Base-by-base conservation (phyloP, 2,888 invertebrate species). In the Epirrhoe alternata region DNA sequence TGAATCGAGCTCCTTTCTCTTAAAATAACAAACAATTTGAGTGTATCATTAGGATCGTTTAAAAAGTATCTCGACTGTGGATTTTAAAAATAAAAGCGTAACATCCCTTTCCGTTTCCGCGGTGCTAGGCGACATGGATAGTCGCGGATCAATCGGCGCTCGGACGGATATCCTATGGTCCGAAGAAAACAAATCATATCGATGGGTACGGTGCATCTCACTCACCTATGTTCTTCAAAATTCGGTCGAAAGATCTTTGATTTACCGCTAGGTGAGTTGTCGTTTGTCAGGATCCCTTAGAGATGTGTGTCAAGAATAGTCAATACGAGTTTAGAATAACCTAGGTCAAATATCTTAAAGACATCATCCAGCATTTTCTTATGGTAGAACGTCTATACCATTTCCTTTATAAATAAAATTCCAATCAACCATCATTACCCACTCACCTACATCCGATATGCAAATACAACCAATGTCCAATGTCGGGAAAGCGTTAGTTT, bases 41-140 rank as follows among this genome's bases (percentile, higher is more conserved):
- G 79, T 78, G 68, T 73, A 74, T 78, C 78, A 79, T 75, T 77
- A 74, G 71, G 71, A 77, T 73, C 75, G 75, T 76, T 78, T 74
- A 71, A 75, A 74, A 78, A 77, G 73, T 75, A 74, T 73, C 75
- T 77, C 73, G 68, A 64, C 61, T 70, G 64, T 74, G 68, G 73
- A 75, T 77, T 74, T n/a, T 78, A 78, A 81, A 85, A 85, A 85
- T 82, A 80, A 81, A 76, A 70, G 74, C 79, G 77, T 76, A 83
- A 83, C 85, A 83, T 86, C 84, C 84, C 74, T 82, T 86, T 87
- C 87, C 87, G 86, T 78, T 84, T 84, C 80, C 81, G 77, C 65
- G 65, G 69, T 71, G 71, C 70, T 35, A 64, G 74, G 74, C 73
- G 80, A 75, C 78, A 78, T 79, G 79, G 82, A 79, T 80, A 78